Evolutionary conservation across 1,140 invertebrate species (phyloP).

Genomic region (Diprion similis): DNA sequence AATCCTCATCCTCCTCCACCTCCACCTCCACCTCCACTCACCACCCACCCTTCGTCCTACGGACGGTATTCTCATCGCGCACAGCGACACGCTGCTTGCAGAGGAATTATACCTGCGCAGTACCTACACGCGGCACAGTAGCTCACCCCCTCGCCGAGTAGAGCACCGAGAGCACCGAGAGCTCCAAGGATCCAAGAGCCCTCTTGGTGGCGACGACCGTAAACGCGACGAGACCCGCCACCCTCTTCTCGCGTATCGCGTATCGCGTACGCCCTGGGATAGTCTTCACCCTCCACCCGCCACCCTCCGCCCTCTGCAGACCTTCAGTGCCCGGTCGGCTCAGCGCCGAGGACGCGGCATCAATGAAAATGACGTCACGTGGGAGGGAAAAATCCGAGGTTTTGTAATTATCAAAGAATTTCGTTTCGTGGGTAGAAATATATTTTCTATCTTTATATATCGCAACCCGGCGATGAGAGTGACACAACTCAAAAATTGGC

Average conservation of each 20-base stretch:
- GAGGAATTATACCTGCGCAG: constrained; percentile 13
- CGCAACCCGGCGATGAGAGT: too few relatives aligned
- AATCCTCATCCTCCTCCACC: constrained; percentile 24
- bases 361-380: constrained; percentile 63
- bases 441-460: background rate
- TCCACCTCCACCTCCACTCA: constrained; percentile 24
- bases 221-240: background rate
- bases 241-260: background rate
- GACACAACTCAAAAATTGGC: too few relatives aligned
- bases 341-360: constrained; percentile 45
- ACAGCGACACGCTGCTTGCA: constrained; percentile 7
- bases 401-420: background rate
- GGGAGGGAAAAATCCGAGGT: background rate
- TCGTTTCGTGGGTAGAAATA: background rate
- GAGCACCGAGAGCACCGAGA: constrained; percentile 7
- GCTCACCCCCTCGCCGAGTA: constrained; percentile 25
- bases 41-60: constrained; percentile 3
- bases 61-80: constrained; percentile 8
- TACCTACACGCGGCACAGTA: background rate
- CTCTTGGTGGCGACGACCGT: background rate
- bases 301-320: constrained; percentile 1
- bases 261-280: background rate
- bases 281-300: constrained; percentile 9
- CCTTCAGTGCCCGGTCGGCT: background rate
- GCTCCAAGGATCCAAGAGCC: constrained; percentile 6